Conservation (phyloP, 1,140 invertebrate species). For the Drosophila kurseongensis region DNA sequence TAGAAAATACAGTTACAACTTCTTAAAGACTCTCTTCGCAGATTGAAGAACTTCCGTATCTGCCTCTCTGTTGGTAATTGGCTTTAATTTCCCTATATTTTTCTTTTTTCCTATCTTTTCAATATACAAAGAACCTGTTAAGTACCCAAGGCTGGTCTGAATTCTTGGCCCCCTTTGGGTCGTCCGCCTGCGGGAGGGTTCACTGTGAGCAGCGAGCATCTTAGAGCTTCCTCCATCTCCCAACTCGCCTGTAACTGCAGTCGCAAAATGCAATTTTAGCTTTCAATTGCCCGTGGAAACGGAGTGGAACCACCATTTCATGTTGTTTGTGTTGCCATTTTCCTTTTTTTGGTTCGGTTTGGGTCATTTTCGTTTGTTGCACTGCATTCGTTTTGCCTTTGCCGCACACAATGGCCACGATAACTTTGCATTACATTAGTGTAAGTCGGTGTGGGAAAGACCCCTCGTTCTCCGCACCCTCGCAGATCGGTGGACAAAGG, state of each 20-base stretch:
- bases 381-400: slow-evolving; percentile 73
- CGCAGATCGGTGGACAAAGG: slow-evolving; percentile 54
- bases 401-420: slow-evolving; percentile 71
- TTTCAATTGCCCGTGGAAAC: slow-evolving; percentile 77
- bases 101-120: not conserved
- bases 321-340: slow-evolving; percentile 10
- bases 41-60: slow-evolving; percentile 7
- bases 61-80: slow-evolving; percentile 7
- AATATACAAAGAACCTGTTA: slow-evolving; percentile 7
- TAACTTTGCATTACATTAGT: slow-evolving; percentile 81
- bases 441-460: slow-evolving; percentile 70
- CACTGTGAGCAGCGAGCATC: slow-evolving; percentile 31
- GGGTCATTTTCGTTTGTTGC: slow-evolving; percentile 75
- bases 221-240: slow-evolving; percentile 5
- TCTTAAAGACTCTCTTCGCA: not conserved
- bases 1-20: too few species aligned
- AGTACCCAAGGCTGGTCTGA: not conserved
- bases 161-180: not conserved
- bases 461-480: slow-evolving; percentile 11
- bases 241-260: slow-evolving; percentile 49
- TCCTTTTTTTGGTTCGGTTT: slow-evolving; percentile 31
- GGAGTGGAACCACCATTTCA: slow-evolving; percentile 37
- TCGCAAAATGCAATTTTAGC: slow-evolving; percentile 80
- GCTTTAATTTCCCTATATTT: slow-evolving; percentile 24
- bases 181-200: slow-evolving; percentile 22